Base-by-base conservation (phyloP, 1,140 invertebrate species). In the Drosophila sp. region DNA sequence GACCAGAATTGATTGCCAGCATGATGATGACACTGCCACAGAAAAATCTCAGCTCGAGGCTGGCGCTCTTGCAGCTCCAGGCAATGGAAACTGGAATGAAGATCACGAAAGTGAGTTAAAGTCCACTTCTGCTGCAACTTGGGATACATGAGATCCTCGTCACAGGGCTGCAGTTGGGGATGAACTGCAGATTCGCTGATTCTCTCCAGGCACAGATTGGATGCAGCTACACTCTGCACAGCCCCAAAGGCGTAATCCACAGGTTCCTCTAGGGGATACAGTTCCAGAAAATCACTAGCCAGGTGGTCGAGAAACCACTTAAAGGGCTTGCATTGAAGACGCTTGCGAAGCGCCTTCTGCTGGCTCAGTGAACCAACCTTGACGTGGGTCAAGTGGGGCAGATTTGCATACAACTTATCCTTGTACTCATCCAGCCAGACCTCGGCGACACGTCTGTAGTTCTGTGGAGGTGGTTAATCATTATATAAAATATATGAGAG, bases 391-490 rank as follows among this genome's bases (percentile, higher is more conserved):
- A 97, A 96, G 66, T 95, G 94, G 72, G 97, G 96, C 29, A 95
- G 92, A 5, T 96, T 93, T 56, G 94, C 93, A 92, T 98, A 99
- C 21, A 99, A 87, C 90, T 95, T 96, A 76, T 98, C 94, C 11
- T 96, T 96, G 87, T 98, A 99, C 82, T 98, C 97, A 91, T 99
- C 98, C 97, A 99, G 98, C 98, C 98, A 99, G 2, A 99, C 97
- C 90, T 98, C 97, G 2, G 97, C 98, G 3, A 98, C 95, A 25
- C 98, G 94, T 91, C 96, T 92, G 93, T 98, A 96, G 94, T 99
- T 95, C 96, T 97, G 1, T 1, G 5, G 63, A 27, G 67, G 2
- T 56, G 59, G 21, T 43, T 34, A 46, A 21, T 46, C 29, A 4
- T 2, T n/a, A n/a, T 14, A 5, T 6, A 8, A 4, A 18, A 29